phyloP scores from a whole-genome alignment of 2,888 invertebrate species.

The Lordiphosa fenestrarum region DNA sequence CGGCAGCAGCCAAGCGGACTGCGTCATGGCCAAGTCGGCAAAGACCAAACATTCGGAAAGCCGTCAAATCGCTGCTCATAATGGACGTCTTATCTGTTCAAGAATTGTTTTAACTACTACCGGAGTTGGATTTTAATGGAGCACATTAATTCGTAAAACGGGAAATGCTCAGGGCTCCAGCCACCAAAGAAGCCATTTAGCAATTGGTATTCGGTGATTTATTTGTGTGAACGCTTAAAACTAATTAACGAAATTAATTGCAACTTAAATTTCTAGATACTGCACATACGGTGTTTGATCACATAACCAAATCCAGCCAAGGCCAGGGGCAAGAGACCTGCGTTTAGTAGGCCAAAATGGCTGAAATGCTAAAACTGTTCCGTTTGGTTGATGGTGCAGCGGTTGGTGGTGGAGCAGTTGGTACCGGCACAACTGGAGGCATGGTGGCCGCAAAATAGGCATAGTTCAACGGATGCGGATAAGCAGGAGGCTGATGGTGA shows the following conservation, averaged over 20 bases:
- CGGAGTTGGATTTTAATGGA: slow-evolving; percentile 74
- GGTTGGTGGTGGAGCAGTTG: slow-evolving; percentile 14
- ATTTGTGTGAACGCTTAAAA: slow-evolving; percentile 34
- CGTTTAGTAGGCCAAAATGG: slow-evolving; percentile 76
- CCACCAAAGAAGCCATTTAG: slow-evolving; percentile 15
- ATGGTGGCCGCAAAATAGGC: slow-evolving; percentile 43
- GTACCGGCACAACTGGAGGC: slow-evolving; percentile 17
- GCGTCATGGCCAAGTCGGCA: slow-evolving; percentile 53
- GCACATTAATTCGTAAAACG: slow-evolving; percentile 73
- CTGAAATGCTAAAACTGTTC: slow-evolving; percentile 80
- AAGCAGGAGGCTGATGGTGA: slow-evolving; percentile 12
- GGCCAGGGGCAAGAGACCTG: not conserved
- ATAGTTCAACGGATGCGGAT: slow-evolving; percentile 23
- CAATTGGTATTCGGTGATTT: slow-evolving; percentile 9
- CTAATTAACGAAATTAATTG: slow-evolving; percentile 49
- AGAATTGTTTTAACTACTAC: slow-evolving; percentile 78
- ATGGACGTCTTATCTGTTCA: slow-evolving; percentile 74
- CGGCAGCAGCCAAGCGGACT: slow-evolving; percentile 29
- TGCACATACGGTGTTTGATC: slow-evolving; percentile 58
- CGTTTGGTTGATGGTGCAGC: slow-evolving; percentile 59
- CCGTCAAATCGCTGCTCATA: slow-evolving; percentile 79
- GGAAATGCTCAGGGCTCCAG: slow-evolving; percentile 56
- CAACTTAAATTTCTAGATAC: slow-evolving; percentile 30
- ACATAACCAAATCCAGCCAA: slow-evolving; percentile 36
- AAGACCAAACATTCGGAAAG: slow-evolving; percentile 74